Conservation (phyloP, 2,113 vertebrate genomes). For the Blennius ocellaris region DNA sequence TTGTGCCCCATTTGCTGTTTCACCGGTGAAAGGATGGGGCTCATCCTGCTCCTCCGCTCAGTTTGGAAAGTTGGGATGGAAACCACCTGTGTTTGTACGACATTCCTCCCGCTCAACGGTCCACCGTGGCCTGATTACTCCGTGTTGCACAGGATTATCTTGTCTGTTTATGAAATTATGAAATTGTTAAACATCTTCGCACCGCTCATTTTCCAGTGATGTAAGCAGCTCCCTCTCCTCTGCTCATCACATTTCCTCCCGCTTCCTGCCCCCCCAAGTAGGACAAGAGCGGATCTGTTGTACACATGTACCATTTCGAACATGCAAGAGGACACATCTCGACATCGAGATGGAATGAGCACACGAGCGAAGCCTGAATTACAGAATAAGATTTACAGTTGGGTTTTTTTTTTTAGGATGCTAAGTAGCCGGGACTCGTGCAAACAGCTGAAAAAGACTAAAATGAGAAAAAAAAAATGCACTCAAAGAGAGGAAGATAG, state of each 20-base stretch:
- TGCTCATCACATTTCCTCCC: conserved; percentile 42
- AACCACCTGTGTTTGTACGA: conserved; percentile 69
- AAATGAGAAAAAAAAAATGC: no score
- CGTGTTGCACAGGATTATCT: conserved; percentile 63
- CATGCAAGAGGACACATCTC: conserved; percentile 21
- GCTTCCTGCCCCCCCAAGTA: conserved; percentile 39
- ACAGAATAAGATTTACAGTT: no score
- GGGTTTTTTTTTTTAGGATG: no score
- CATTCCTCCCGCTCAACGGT: conserved; percentile 56
- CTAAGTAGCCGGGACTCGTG: no score
- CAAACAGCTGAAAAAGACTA: no score
- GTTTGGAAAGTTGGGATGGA: conserved; percentile 62
- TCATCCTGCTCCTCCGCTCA: conserved; percentile 33
- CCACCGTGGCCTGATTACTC: conserved; percentile 66
- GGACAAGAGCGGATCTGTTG: conserved; percentile 48
- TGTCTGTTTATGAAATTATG: conserved; percentile 77
- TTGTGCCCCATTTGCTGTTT: conserved; percentile 9
- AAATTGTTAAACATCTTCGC: conserved; percentile 67
- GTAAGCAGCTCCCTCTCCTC: conserved; percentile 45
- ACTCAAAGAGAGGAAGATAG: no score
- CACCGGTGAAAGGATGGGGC: conserved; percentile 5
- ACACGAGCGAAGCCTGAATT: no score
- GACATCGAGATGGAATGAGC: neutral
- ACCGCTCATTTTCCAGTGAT: conserved; percentile 67
- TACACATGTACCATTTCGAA: conserved; percentile 34